phyloP scores from a whole-genome alignment of 2,797 vertebrate genomes.

The Neosalanx taihuensis region DNA sequence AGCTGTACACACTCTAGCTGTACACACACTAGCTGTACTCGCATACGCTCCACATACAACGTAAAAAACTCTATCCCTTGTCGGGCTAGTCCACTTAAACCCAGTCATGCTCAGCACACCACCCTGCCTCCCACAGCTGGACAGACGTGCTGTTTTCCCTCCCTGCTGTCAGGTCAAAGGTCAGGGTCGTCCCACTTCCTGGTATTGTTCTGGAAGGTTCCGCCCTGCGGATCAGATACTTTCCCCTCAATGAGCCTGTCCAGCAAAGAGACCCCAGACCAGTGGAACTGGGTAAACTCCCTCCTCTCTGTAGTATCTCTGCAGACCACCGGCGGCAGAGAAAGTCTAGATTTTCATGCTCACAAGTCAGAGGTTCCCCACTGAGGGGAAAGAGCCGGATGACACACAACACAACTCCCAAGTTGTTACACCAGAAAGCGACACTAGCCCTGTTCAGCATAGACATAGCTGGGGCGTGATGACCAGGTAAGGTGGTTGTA shows the following conservation, averaged over 20 bases:
- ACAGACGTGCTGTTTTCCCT: conserved; percentile 27
- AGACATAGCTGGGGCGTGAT: no score
- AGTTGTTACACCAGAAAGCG: no score
- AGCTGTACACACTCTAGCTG: no score
- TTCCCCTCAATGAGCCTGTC: conserved; percentile 12
- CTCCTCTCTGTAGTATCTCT: no score
- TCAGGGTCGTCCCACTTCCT: conserved; percentile 58
- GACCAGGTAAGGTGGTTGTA: no score
- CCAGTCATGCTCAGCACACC: conserved; percentile 16
- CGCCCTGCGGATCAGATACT: conserved; percentile 52
- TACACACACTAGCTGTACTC: background rate
- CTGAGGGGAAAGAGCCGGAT: no score
- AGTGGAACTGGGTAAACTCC: no score
- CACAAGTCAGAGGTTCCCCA: no score
- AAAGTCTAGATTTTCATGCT: no score
- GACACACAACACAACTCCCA: no score
- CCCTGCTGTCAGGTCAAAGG: background rate
- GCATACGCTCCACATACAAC: no score
- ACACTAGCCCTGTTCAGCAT: background rate
- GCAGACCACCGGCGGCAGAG: no score
- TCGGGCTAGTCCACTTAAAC: background rate
- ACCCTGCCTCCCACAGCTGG: conserved; percentile 34
- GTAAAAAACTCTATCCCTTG: background rate
- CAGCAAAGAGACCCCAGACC: background rate
- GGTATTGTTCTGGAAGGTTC: conserved; percentile 58